Percentiles rank a stretch among this genome's conserved stretches.
Conservation (phyloP, 1,140 invertebrate genomes). For the Drosophila rhopaloa region DNA sequence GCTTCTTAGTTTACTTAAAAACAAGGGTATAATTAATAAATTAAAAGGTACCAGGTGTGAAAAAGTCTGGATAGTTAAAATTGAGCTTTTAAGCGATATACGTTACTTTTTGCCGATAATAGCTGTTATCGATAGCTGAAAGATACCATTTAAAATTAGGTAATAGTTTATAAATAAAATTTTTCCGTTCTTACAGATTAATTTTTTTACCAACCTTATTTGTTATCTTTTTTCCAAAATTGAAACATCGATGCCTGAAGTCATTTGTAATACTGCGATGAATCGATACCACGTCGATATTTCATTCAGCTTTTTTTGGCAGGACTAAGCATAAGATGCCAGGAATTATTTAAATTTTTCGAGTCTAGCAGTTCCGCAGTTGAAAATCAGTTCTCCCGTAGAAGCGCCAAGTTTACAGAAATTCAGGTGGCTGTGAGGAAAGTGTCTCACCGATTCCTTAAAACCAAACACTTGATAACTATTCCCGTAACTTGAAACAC, state of each 20-base stretch:
- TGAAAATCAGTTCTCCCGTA: background rate
- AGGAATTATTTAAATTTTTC: slow-evolving; percentile 9
- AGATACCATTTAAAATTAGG: no score
- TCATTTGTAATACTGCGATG: background rate
- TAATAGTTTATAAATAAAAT: no score
- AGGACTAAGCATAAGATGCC: slow-evolving; percentile 1
- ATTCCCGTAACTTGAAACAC: background rate
- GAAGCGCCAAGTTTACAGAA: background rate
- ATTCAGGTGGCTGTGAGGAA: slow-evolving; percentile 9
- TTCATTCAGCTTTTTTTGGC: background rate
- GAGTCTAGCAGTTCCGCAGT: background rate
- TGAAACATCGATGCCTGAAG: background rate
- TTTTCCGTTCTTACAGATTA: no score
- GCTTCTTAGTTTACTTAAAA: no score
- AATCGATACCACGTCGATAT: slow-evolving; percentile 1
- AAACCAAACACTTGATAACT: background rate
- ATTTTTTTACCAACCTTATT: no score
- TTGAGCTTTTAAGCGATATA: no score
- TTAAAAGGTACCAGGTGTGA: no score
- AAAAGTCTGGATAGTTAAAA: no score
- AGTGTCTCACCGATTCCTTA: background rate
- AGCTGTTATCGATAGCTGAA: no score
- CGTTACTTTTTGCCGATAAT: no score
- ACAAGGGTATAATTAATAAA: no score
- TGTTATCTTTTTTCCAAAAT: background rate